Evolutionary conservation across 2,113 vertebrate genomes (phyloP), one percentile per base, ranked within the genome.

Genomic region (Motacilla alba): DNA sequence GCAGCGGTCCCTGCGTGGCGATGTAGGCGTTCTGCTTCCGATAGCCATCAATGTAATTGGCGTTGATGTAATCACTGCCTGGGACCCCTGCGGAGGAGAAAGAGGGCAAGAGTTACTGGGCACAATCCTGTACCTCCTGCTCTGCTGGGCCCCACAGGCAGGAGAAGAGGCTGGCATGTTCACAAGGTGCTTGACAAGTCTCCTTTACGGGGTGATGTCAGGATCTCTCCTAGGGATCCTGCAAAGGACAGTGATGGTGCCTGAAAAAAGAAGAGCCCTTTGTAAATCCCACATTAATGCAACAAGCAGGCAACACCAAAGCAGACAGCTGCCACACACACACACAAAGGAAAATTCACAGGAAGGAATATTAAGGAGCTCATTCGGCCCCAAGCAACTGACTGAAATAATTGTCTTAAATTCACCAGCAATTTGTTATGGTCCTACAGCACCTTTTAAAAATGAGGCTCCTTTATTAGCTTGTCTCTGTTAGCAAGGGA

Each of bases 21-120:
- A 99, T 99, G 98, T 99, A 99, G 85, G 99, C 99, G 0, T 99
- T 99, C 98, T 99, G 99, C 97, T 99, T 99, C 89, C 99, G 98
- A 97, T 99, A 99, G 66, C 99, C 99, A 4, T 99, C 99, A 1
- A 99, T 98, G 96, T 99, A 99, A 97, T 99, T 99, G 78, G 98
- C 99, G 2, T 99, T 99, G 97, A 99, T 98, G 95, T 99, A 99
- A 97, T 99, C 99, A 4, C 99, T 99, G 46, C 99, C 99, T 5
- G 99, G 98, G 46, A 99, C 98, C 27, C 98, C 99, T 99, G 90
- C 0, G 4, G 59, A 72, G 14, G 60, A 84, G 10, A 76, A 52
- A 82, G 14, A 62, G 39, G 28, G 43, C 35, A 5, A 72, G 30
- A 1, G 2, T 28, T 85, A 95, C 31, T 68, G 35, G 46, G 22